Evolutionary conservation across 2,888 invertebrate species (phyloP), one percentile per base, ranked within the genome.

Genomic region (Orthonychiurus folsomi): DNA sequence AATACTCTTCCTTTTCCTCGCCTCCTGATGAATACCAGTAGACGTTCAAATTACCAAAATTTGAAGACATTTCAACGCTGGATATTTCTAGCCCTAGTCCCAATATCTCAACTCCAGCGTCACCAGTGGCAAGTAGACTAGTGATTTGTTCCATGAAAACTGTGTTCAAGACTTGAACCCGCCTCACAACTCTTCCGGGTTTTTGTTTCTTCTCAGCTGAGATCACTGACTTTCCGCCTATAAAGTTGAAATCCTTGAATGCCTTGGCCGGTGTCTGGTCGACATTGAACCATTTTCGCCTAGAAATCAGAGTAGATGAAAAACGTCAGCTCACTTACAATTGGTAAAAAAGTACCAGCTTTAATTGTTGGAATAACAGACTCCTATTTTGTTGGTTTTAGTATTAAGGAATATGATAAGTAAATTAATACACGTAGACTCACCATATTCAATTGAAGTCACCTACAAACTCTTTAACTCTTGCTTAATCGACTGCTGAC

Each of bases 111-210:
- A 89, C 78, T 59, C 81, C 77, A 12, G 52, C 53, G 70, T 85
- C 83, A 1, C 88, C 87, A 0, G 86, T 86, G 1, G 87, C 83
- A 82, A 91, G 82, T 37, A 88, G 77, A 75, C 89, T 89, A 0
- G 88, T 87, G 9, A 91, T 84, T 64, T 87, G 80, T 72, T 84
- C 82, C 88, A 90, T 89, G 73, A 90, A 89, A 57, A 90, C 74
- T 77, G 88, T 88, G 75, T 89, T 89, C 1, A 91, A 77, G 67
- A 89, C 84, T 1, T 81, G 78, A 24, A 83, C 78, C 72, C 89
- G 80, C 50, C 85, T 25, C 53, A 62, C 20, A 20, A 65, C 59
- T 60, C 59, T 63, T 2, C 59, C 60, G 2, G 65, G 63, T 25
- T 59, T 54, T 24, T 37, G n/a, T 57, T 59, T 64, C 23, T 63